Percentiles rank a stretch among this genome's conserved stretches.
phyloP scores from a whole-genome alignment of 2,888 invertebrate species.

The Entomobrya proxima region DNA sequence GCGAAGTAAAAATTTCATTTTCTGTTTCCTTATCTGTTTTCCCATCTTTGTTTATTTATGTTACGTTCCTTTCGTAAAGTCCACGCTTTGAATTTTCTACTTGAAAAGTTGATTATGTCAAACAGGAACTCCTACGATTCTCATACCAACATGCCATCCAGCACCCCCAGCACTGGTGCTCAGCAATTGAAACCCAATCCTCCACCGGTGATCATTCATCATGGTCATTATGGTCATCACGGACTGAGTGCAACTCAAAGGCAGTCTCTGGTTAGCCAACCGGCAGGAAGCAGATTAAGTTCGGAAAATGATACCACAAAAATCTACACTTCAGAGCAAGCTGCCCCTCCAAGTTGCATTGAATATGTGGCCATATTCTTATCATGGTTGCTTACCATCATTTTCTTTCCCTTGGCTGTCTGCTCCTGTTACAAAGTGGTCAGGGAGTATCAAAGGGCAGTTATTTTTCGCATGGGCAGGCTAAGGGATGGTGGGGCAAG shows the following conservation, averaged over 20 bases:
- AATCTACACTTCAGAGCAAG: conserved; percentile 54
- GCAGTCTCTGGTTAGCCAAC: conserved; percentile 44
- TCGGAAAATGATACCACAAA: conserved; percentile 59
- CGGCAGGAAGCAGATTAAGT: conserved; percentile 35
- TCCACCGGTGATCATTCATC: conserved; percentile 33
- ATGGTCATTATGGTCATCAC: neutral
- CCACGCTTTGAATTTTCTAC: neutral
- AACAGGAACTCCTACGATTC: conserved; percentile 64
- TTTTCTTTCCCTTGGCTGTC: conserved; percentile 59
- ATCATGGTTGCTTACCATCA: conserved; percentile 58
- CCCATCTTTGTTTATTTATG: neutral
- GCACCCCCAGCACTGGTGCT: neutral
- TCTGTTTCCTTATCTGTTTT: neutral
- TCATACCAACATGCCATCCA: conserved; percentile 42
- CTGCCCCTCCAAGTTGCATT: conserved; percentile 40
- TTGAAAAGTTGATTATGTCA: conserved; percentile 43
- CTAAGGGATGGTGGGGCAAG: conserved; percentile 79
- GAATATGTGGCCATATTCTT: conserved; percentile 66
- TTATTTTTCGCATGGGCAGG: conserved; percentile 79
- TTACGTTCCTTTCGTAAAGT: neutral
- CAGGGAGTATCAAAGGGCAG: conserved; percentile 80
- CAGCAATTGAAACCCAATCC: conserved; percentile 40
- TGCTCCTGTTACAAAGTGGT: conserved; percentile 77
- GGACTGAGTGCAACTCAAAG: conserved; percentile 47
- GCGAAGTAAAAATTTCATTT: no score